Conservation (phyloP, 2,888 invertebrate genomes). For the Nineta flava region DNA sequence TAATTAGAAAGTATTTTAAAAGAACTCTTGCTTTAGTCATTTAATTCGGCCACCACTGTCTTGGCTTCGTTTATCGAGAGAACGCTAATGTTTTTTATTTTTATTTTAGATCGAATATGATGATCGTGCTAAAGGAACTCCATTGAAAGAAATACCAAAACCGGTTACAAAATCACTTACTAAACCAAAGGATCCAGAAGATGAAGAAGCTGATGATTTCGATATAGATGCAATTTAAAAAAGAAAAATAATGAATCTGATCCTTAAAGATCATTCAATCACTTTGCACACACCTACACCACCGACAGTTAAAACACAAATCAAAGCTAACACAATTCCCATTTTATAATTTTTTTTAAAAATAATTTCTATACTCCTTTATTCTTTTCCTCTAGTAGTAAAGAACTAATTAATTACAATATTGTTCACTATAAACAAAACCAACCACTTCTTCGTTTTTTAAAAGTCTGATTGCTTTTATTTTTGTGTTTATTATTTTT, state of each 20-base stretch:
- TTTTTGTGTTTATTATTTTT: neutral
- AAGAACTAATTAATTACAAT: neutral
- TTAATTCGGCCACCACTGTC: too few relatives aligned
- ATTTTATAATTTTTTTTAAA: neutral
- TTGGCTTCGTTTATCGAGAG: too few relatives aligned
- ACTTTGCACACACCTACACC: neutral
- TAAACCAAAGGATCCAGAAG: constrained; percentile 36
- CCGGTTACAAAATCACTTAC: constrained; percentile 28
- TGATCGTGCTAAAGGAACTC: constrained; percentile 65
- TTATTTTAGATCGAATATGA: constrained; percentile 63
- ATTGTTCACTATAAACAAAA: too few relatives aligned
- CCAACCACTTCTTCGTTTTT: neutral
- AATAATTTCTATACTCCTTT: neutral
- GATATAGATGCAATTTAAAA: constrained; percentile 85
- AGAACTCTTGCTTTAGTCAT: too few relatives aligned
- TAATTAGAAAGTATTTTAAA: too few relatives aligned
- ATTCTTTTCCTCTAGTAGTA: neutral
- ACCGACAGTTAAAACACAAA: neutral
- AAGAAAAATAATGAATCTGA: neutral
- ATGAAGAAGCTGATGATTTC: constrained; percentile 68
- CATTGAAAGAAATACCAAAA: constrained; percentile 40
- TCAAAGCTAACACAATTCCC: neutral
- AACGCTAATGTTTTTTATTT: neutral
- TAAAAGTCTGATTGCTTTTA: neutral
- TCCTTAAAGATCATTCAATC: neutral